A percentile compares a stretch with the other conserved stretches of the same genome.
Conservation (phyloP, 2,888 invertebrate species). For the Bruchidius siliquastri region DNA sequence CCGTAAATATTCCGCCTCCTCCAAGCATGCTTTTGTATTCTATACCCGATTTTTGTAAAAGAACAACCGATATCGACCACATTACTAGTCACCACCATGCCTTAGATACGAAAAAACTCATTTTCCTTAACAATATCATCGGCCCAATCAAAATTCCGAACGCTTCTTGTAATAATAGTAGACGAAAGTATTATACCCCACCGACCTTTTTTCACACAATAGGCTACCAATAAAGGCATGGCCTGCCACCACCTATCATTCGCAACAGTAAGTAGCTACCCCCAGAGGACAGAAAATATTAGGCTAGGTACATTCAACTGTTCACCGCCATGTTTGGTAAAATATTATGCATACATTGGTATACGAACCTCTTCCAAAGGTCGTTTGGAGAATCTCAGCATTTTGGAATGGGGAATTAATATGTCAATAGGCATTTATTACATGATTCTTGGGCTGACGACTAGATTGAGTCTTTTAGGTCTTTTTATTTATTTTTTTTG, state of each 20-base stretch:
- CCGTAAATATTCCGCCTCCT: not conserved
- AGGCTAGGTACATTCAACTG: too few species aligned
- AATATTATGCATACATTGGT: too few species aligned
- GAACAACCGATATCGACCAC: not conserved
- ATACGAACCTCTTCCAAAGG: too few species aligned
- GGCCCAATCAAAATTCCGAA: not conserved
- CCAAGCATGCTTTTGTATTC: not conserved
- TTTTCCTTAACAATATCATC: not conserved
- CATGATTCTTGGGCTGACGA: too few species aligned
- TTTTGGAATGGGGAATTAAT: too few species aligned
- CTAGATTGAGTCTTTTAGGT: too few species aligned
- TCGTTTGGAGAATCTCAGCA: too few species aligned
- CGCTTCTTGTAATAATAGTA: not conserved
- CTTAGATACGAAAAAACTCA: not conserved
- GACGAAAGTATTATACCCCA: constrained; percentile 8
- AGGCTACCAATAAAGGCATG: constrained; percentile 8
- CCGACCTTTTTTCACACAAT: constrained; percentile 7
- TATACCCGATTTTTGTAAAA: not conserved
- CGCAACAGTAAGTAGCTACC: not conserved
- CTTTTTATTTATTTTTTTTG: too few species aligned
- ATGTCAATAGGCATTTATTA: too few species aligned
- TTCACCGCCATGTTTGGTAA: too few species aligned
- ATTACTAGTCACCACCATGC: not conserved
- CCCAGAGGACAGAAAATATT: too few species aligned
- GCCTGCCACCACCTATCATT: not conserved